Evolutionary conservation across 2,113 vertebrate genomes (phyloP).

Genomic region (Corythoichthys intestinalis): DNA sequence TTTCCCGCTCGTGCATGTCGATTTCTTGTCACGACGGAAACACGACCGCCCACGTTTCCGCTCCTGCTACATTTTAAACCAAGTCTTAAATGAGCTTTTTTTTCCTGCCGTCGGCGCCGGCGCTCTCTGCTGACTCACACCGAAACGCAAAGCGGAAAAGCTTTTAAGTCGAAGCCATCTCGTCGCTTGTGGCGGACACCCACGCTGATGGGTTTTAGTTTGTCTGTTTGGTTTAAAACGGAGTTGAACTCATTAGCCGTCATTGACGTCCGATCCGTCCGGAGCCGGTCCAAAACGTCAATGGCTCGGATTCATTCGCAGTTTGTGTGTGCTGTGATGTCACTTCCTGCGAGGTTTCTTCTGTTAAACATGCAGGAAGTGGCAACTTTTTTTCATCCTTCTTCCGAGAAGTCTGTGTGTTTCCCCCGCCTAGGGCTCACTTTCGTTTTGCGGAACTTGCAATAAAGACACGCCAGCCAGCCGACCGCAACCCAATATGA

Average conservation of each 20-base stretch:
- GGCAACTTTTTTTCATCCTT: neutral
- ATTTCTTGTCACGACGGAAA: no score
- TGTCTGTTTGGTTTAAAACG: neutral
- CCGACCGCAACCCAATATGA: neutral
- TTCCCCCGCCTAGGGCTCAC: neutral
- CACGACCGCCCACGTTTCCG: neutral
- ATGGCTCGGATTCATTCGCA: no score
- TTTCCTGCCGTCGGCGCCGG: neutral
- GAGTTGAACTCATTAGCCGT: no score
- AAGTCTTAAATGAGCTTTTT: neutral
- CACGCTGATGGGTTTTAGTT: neutral
- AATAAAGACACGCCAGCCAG: no score
- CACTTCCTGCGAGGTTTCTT: neutral
- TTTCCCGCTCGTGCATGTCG: no score
- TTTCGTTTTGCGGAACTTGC: neutral
- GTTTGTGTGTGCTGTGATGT: neutral
- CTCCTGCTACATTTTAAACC: neutral
- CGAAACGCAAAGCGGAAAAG: neutral
- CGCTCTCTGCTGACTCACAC: conserved; percentile 1
- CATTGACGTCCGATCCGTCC: no score
- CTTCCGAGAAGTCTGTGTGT: neutral
- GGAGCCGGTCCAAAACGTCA: neutral
- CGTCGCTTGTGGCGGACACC: neutral
- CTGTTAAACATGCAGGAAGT: neutral
- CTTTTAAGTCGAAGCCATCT: neutral